These are phyloP conservation scores for Drosophila kokeensis DNA, from an alignment of 2,888 invertebrate species.

Conservation along the genomic window DNA sequence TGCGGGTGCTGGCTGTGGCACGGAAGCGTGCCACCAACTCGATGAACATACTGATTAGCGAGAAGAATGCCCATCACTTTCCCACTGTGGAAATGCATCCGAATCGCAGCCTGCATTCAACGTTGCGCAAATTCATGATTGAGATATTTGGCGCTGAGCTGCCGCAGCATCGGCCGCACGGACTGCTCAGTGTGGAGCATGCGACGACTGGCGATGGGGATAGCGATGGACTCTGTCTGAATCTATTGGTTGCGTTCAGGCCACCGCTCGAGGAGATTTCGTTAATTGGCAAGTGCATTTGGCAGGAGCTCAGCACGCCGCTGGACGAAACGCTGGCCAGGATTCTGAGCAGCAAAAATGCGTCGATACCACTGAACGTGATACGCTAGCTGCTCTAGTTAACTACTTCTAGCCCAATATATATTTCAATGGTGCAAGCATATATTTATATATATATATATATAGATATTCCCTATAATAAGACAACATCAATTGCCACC, in stretches of 20 bases:
- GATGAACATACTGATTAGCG: slow-evolving; percentile 93
- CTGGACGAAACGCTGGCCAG: slow-evolving; percentile 88
- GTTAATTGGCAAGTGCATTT: slow-evolving; percentile 94
- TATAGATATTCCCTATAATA: slow-evolving; percentile 5
- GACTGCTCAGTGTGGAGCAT: slow-evolving; percentile 91
- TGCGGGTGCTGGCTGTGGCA: slow-evolving; percentile 92
- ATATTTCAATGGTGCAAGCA: slow-evolving; percentile 54
- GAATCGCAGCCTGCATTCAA: slow-evolving; percentile 91
- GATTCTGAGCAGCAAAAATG: slow-evolving; percentile 90
- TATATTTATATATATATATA: slow-evolving; percentile 23
- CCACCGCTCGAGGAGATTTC: slow-evolving; percentile 94
- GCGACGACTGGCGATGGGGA: slow-evolving; percentile 85
- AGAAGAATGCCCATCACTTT: slow-evolving; percentile 92
- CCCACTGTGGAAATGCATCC: slow-evolving; percentile 96
- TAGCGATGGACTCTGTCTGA: slow-evolving; percentile 92
- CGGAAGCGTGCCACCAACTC: slow-evolving; percentile 93
- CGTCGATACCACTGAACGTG: slow-evolving; percentile 92
- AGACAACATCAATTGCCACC: slow-evolving; percentile 33
- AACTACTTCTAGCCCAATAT: slow-evolving; percentile 28
- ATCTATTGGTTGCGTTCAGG: slow-evolving; percentile 92
- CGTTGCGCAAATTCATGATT: slow-evolving; percentile 94
- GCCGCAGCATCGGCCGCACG: slow-evolving; percentile 92
- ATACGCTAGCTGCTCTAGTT: slow-evolving; percentile 86
- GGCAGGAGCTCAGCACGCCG: slow-evolving; percentile 92
- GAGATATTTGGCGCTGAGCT: slow-evolving; percentile 95